Evolutionary conservation across 2,888 invertebrate species (phyloP).

Genomic region (Hoplodrina ambigua): DNA sequence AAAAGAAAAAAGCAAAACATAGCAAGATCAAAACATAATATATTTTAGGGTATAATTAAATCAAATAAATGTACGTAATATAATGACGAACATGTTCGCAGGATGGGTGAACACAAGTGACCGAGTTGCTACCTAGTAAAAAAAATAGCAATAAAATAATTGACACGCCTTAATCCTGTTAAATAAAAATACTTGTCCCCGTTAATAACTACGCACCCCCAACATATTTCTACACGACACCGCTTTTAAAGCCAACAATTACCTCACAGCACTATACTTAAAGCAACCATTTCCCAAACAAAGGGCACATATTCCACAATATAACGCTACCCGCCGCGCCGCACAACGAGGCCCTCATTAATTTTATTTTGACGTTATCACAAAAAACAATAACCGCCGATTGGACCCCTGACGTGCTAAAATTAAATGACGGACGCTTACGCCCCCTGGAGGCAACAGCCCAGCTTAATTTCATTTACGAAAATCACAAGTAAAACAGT

Average conservation of each 20-base stretch:
- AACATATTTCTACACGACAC: slow-evolving; percentile 11
- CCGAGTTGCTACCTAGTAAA: background rate
- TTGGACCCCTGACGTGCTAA: slow-evolving; percentile 57
- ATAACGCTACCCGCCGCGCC: slow-evolving; percentile 43
- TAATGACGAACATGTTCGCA: no score
- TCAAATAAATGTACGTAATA: no score
- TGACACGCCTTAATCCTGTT: background rate
- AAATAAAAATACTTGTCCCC: background rate
- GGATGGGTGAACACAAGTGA: no score
- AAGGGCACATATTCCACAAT: slow-evolving; percentile 34
- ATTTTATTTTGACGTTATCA: slow-evolving; percentile 70
- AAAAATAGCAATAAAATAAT: background rate
- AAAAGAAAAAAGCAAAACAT: no score
- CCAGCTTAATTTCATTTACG: slow-evolving; percentile 41
- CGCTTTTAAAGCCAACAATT: slow-evolving; percentile 17
- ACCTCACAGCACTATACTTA: slow-evolving; percentile 8
- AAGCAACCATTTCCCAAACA: slow-evolving; percentile 26
- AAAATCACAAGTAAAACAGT: slow-evolving; percentile 38
- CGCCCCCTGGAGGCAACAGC: slow-evolving; percentile 42
- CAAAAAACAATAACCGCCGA: slow-evolving; percentile 63
- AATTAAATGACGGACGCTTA: slow-evolving; percentile 58
- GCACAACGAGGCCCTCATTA: slow-evolving; percentile 55
- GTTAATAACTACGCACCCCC: background rate
- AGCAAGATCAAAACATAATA: no score
- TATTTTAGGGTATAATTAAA: no score